Base-by-base conservation (phyloP, 2,888 invertebrate genomes). In the Hipparchia semele region DNA sequence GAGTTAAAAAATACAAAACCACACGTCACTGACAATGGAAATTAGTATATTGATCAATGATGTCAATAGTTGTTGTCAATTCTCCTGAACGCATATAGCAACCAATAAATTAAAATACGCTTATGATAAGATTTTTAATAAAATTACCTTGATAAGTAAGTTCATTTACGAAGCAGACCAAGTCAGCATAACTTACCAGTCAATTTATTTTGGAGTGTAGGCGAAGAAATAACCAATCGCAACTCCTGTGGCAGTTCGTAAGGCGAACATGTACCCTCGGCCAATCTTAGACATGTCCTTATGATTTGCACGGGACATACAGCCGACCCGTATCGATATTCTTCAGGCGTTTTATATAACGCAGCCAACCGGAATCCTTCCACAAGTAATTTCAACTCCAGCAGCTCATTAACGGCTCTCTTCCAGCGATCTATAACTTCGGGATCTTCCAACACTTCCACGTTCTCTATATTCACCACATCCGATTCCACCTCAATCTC, bases 241-340 rank as follows among this genome's bases (percentile, higher is more conserved):
- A 97, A 95, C 80, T 96, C 95, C 65, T 94, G 91, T 2, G 95
- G 95, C 78, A 97, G 85, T 73, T 96, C 95, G 80, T 95, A 94
- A 0, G 96, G 96, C 58, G 94, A 90, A 56, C 95, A 89, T 5
- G 94, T 89, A 3, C 95, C 95, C 84, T 96, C 96, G 0, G 96
- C 96, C 70, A 96, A 83, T 80, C 94, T 94, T 77, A 95, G 88
- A 77, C 96, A 96, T 2, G 96, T 91, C 83, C 95, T 92, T 64
- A 96, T 82, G 59, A 96, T 94, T 81, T 95, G 94, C 56, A 96
- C 90, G 0, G 94, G 93, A 71, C 92, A 92, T 6, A 87, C 87
- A 0, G 90, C 88, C 6, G 86, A 83, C 65, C 90, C 82, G 68
- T 86, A 89, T n/a, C 84, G 80, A 67, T 83, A 90, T 75, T 92